Conservation (phyloP, 1,140 invertebrate species). For the Drosophila leontia region DNA sequence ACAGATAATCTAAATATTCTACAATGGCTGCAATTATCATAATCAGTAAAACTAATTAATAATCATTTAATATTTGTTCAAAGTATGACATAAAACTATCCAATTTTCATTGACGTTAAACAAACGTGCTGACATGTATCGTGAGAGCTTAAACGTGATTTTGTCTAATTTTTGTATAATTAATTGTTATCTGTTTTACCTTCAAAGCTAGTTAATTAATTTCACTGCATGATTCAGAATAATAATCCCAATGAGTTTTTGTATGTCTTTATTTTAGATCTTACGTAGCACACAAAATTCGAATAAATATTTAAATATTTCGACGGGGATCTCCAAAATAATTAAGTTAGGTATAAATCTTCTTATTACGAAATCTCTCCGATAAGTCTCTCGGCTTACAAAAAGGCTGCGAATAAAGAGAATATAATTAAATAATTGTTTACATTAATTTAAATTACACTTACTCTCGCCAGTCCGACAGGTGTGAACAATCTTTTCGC, state of each 20-base stretch:
- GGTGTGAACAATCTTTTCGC: slow-evolving; percentile 25
- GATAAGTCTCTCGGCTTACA: slow-evolving; percentile 3
- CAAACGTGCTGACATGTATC: not conserved
- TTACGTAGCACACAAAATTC: no score
- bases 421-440: not conserved
- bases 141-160: not conserved
- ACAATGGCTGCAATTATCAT: not conserved
- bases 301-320: not conserved
- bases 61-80: not conserved
- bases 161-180: not conserved
- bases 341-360: not conserved
- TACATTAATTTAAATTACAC: not conserved
- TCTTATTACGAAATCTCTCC: not conserved
- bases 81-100: no score
- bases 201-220: not conserved
- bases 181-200: not conserved
- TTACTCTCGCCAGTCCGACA: slow-evolving; percentile 45
- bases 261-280: not conserved
- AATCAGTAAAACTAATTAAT: not conserved
- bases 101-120: not conserved
- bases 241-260: not conserved
- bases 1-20: not conserved
- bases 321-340: not conserved
- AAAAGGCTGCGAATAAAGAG: slow-evolving; percentile 23
- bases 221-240: not conserved